Percentiles rank a stretch among this genome's conserved stretches.
These are phyloP conservation scores for Listronotus bonariensis DNA, from an alignment of 1,140 invertebrate genomes.

Conservation along the genomic window DNA sequence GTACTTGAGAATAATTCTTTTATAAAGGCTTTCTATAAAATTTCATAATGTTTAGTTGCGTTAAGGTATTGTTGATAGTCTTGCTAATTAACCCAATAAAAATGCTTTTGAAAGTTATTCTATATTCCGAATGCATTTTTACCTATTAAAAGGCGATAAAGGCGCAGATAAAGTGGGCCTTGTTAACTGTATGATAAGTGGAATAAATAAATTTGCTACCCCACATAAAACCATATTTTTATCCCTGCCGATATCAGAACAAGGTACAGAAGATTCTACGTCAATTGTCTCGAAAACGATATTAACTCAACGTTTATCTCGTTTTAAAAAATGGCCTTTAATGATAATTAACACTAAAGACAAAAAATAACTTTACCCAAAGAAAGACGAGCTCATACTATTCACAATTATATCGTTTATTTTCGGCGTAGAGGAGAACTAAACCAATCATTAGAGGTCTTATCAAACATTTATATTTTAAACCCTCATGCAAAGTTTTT, in stretches of 20 bases:
- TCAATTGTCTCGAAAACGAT: constrained; percentile 1
- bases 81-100: too few relatives aligned
- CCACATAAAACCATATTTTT: constrained; percentile 19
- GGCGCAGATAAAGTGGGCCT: constrained; percentile 5
- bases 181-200: constrained; percentile 17
- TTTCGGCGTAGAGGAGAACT: constrained; percentile 29
- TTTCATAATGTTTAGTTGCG: too few relatives aligned
- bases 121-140: too few relatives aligned
- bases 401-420: constrained; percentile 34
- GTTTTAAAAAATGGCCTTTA: constrained; percentile 6
- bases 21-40: too few relatives aligned
- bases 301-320: constrained; percentile 5
- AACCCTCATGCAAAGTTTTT: constrained; percentile 47
- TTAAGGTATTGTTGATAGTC: too few relatives aligned
- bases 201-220: constrained; percentile 13
- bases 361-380: background rate
- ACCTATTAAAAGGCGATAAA: too few relatives aligned
- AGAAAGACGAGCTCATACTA: constrained; percentile 2
- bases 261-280: constrained; percentile 5
- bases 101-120: too few relatives aligned
- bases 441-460: constrained; percentile 10
- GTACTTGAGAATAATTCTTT: too few relatives aligned
- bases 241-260: constrained; percentile 18
- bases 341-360: constrained; percentile 10
- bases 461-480: constrained; percentile 17